Evolutionary conservation across 2,888 invertebrate species (phyloP), one percentile per base, ranked within the genome.

Genomic region (Lamproptera curius): DNA sequence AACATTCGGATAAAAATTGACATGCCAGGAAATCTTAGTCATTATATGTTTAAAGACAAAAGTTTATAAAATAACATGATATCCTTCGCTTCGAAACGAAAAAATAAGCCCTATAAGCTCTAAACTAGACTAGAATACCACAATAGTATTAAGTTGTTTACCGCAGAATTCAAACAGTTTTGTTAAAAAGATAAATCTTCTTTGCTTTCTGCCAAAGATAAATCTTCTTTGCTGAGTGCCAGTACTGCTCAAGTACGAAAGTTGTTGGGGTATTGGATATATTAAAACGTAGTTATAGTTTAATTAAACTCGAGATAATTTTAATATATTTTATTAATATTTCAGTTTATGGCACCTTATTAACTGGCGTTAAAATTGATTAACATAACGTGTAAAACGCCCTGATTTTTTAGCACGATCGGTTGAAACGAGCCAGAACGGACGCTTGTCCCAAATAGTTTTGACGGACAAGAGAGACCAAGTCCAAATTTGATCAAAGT

Each of bases 391-490:
- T 28, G 9, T 9, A 9, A 28, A 28, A 28, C 2, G n/a, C 9
- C 9, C 9, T 10, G 10, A n/a, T 8, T 11, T 13, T 31, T n/a
- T 6, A 16, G 28, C 10, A 37, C 28, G 28, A 15, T 10, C 28
- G 36, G n/a, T 2, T 17, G 35, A 5, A 44, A 42, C 33, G 14
- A 33, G 41, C 33, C 20, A 11, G 14, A 42, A 16, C 31, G 43
- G 43, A 37, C 43, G 37, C 36, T 11, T 44, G 43, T 37, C 13
- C 43, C 35, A 43, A 23, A 28, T 43, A 36, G 6, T 36, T 36
- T 28, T 16, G 36, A 36, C 9, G 26, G 36, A 23, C 36, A 43
- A 43, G 15, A 36, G n/a, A 36, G 16, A 36, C 36, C 13, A 16
- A 35, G 15, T 36, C 16, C 36, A 36, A 43, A 42, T 11, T 10